phyloP scores from a whole-genome alignment of 2,113 vertebrate species.

The Myrmophylax atrothorax region DNA sequence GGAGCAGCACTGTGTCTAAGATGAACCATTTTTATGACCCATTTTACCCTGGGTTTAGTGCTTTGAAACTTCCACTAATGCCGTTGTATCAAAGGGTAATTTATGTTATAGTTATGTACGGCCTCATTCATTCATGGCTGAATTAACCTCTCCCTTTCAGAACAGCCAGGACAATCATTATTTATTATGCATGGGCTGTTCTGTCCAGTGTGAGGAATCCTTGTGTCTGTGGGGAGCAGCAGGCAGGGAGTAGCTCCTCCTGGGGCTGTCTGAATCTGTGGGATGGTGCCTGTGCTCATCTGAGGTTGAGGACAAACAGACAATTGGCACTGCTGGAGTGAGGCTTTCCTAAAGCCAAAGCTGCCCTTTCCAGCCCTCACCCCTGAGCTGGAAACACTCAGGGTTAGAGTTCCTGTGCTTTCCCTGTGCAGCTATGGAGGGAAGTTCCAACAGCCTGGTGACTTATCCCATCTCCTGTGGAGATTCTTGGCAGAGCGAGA shows the following conservation, averaged over 20 bases:
- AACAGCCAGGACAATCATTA: not conserved
- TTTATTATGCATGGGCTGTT: conserved; percentile 5
- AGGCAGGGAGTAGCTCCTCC: not conserved
- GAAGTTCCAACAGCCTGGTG: not conserved
- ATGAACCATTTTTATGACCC: not conserved
- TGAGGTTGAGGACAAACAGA: not conserved
- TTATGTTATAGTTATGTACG: not conserved
- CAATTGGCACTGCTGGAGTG: not conserved
- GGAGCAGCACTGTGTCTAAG: not conserved
- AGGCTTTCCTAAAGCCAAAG: not conserved
- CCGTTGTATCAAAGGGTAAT: rapidly evolving
- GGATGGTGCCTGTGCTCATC: not conserved
- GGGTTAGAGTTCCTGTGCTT: not conserved
- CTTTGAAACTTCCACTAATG: not conserved
- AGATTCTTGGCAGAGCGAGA: conserved; percentile 3
- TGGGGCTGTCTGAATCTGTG: not conserved
- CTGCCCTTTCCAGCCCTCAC: not conserved
- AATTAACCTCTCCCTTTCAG: not conserved
- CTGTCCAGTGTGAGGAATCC: not conserved
- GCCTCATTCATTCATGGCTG: not conserved
- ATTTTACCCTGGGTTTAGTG: not conserved
- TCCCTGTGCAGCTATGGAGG: not conserved
- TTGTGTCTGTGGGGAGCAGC: not conserved
- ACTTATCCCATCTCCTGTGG: not conserved
- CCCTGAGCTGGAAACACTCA: not conserved